Conservation (phyloP, 2,797 vertebrate species). For the Okamejei kenojei region DNA sequence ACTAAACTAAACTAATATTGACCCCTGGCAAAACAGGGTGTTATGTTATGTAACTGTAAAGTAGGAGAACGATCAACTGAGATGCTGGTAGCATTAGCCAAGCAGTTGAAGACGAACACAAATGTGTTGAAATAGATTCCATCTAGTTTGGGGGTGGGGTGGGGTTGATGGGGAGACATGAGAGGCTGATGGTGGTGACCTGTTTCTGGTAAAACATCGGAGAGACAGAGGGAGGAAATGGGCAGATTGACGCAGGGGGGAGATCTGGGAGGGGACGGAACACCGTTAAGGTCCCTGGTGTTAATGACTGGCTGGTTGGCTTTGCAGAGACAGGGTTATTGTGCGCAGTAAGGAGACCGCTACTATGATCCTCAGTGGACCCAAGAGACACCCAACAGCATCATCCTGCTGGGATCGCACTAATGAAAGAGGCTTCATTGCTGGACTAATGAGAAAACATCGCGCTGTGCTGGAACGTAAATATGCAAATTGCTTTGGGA, state of each 20-base stretch:
- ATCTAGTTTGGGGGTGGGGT: neutral
- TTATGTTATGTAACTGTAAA: neutral
- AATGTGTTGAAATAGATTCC: neutral
- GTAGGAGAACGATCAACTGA: too few relatives aligned
- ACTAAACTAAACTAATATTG: too few relatives aligned
- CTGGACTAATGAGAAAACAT: neutral
- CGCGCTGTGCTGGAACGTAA: neutral
- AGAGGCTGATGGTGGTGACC: neutral
- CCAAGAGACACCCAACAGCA: neutral
- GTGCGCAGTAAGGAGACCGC: neutral
- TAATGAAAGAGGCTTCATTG: neutral
- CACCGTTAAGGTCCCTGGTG: neutral
- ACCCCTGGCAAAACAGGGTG: neutral
- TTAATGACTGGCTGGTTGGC: neutral
- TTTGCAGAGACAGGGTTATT: neutral
- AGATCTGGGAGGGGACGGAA: neutral
- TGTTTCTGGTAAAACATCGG: neutral
- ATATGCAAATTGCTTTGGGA: conserved; percentile 25
- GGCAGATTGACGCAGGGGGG: neutral
- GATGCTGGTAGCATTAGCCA: too few relatives aligned
- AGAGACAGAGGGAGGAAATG: neutral
- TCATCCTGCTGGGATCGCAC: neutral
- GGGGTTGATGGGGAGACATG: neutral
- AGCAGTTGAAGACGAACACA: too few relatives aligned
- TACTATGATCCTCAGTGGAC: neutral